Evolutionary conservation across 1,140 invertebrate species (phyloP).

Genomic region (Aphaenogaster ashmeadi): DNA sequence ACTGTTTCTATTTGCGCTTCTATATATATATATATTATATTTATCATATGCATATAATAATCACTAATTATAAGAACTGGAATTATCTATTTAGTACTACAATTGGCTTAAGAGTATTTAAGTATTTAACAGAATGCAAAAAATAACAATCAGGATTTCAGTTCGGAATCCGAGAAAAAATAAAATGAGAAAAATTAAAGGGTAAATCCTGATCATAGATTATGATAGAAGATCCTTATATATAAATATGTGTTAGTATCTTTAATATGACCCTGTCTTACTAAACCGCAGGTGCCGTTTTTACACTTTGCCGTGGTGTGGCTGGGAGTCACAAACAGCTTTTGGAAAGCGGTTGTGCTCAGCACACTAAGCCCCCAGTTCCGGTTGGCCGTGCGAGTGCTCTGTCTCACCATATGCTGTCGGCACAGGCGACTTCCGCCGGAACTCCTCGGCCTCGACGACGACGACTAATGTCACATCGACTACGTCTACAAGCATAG

Average conservation of each 20-base stretch:
- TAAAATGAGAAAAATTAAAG: background rate
- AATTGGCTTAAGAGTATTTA: background rate
- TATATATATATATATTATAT: no score
- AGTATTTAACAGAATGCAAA: background rate
- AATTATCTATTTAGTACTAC: background rate
- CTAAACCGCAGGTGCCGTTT: conserved; percentile 91
- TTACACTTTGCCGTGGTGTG: conserved; percentile 97
- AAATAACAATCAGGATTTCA: background rate
- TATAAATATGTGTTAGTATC: background rate
- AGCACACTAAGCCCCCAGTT: conserved; percentile 96
- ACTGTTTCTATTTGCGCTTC: background rate
- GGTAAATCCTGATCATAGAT: background rate
- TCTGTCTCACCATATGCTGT: conserved; percentile 96
- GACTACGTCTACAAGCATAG: conserved; percentile 62
- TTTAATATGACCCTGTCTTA: background rate
- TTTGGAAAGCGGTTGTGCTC: conserved; percentile 97
- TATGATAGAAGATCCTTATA: background rate
- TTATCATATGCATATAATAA: background rate
- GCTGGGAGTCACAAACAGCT: conserved; percentile 97
- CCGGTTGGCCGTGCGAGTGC: conserved; percentile 93
- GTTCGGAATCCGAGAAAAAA: background rate
- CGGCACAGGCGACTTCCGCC: conserved; percentile 92
- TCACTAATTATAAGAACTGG: background rate
- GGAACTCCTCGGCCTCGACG: conserved; percentile 94
- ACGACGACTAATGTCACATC: conserved; percentile 90